A percentile compares a stretch with the other conserved stretches of the same genome.
Evolutionary conservation across 2,797 vertebrate species (phyloP).

Genomic region (Jordanella pulchra): DNA sequence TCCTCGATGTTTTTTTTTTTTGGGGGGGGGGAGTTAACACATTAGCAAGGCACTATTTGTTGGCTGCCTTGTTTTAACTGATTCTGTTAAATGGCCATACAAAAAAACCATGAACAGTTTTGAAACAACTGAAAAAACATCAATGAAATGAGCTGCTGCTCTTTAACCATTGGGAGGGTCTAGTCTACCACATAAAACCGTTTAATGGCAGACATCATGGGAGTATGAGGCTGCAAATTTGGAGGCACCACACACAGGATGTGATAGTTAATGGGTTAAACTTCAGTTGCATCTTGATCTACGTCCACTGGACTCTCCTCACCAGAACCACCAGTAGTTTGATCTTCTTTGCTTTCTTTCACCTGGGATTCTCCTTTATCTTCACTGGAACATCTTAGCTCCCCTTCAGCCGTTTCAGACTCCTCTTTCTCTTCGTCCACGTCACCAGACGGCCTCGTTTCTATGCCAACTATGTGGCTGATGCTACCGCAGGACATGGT

Average conservation of each 20-base stretch:
- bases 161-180: too few species aligned
- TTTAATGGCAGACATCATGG: too few species aligned
- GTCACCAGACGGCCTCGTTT: neutral
- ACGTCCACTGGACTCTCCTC: slow-evolving; percentile 4
- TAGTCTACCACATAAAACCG: too few species aligned
- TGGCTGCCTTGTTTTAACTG: neutral
- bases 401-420: slow-evolving; percentile 4
- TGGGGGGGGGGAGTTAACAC: neutral
- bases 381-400: slow-evolving; percentile 27
- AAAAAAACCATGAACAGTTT: too few species aligned
- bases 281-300: neutral
- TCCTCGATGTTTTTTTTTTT: too few species aligned
- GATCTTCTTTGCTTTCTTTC: slow-evolving; percentile 13
- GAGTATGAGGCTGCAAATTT: too few species aligned
- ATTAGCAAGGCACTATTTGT: neutral
- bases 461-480: slow-evolving; percentile 66
- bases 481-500: slow-evolving; percentile 74
- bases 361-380: slow-evolving; percentile 14
- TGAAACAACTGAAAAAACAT: too few species aligned
- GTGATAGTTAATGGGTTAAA: neutral
- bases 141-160: too few species aligned
- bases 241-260: too few species aligned
- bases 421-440: neutral
- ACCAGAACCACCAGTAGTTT: slow-evolving; percentile 13
- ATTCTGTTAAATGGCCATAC: neutral